Evolutionary conservation across 2,888 invertebrate genomes (phyloP), one percentile per base, ranked within the genome.

Genomic region (Drosophila antonietae): DNA sequence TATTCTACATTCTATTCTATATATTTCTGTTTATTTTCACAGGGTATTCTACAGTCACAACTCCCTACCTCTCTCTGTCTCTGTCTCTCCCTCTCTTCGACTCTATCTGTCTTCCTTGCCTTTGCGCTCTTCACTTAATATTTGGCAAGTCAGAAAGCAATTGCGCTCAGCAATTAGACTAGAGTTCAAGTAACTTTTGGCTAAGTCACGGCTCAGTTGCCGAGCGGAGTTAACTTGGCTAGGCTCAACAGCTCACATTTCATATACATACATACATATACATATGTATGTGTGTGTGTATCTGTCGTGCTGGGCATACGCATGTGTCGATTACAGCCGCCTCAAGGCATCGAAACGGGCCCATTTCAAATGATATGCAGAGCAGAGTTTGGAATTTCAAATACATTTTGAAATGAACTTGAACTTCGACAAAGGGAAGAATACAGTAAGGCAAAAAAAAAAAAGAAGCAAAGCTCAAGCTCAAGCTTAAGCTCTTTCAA

Each of bases 181-280:
- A 20, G 44, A 67, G 88, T 87, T 89, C 80, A 89, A 75, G 70
- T 69, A 70, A 84, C 78, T 84, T 85, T 84, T 78, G 82, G 81
- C 87, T 78, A 74, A 52, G 70, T 89, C 88, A 84, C 65, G 78
- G 85, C 80, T 84, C 82, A 82, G 89, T 81, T 87, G 82, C 77
- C 84, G 70, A 23, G 83, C 41, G 65, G 31, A 39, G 49, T 33
- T 49, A 23, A 59, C 43, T 20, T 60, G 56, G 39, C 31, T 51
- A 52, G 46, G 44, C 57, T 60, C 49, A 60, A 1, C 9, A 41
- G 8, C 43, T 35, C 9, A 43, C 58, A 9, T 20, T 44, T 49
- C 35, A 15, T 37, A 64, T 55, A 57, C 63, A 43, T 55, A 9
- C 46, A 53, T 57, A 46, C 68, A 28, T 71, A 33, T 46, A 18